Conservation (phyloP, 2,888 invertebrate genomes). For the Ferdinandea cuprea region DNA sequence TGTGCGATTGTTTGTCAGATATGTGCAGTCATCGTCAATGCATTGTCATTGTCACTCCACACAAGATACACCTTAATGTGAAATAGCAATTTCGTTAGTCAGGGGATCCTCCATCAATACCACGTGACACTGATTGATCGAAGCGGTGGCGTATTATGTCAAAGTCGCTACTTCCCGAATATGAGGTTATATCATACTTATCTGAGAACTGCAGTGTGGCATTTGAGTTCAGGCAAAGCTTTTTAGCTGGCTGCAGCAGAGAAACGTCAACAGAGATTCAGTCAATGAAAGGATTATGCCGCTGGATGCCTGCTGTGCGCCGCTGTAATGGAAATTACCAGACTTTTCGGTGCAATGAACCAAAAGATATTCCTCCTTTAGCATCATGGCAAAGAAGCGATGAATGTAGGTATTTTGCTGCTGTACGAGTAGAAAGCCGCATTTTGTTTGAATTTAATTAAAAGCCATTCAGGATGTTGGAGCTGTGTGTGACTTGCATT, state of each 20-base stretch:
- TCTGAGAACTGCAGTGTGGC: slow-evolving; percentile 31
- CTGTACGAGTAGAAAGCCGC: slow-evolving; percentile 5
- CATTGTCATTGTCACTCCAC: slow-evolving; percentile 17
- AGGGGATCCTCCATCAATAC: slow-evolving; percentile 25
- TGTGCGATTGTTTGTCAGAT: slow-evolving; percentile 41
- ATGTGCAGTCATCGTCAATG: slow-evolving; percentile 27
- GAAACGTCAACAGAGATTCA: slow-evolving; percentile 38
- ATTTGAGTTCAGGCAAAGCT: not conserved
- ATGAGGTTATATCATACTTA: slow-evolving; percentile 50
- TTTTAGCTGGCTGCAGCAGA: not conserved
- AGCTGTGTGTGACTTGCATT: not conserved
- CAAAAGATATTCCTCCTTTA: not conserved
- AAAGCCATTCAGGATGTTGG: not conserved
- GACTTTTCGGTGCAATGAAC: slow-evolving; percentile 8
- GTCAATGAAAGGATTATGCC: not conserved
- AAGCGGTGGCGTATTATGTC: slow-evolving; percentile 25
- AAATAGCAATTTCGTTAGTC: no score
- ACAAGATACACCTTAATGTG: no score
- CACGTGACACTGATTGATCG: slow-evolving; percentile 62
- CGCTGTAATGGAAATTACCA: slow-evolving; percentile 18
- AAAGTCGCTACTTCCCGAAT: slow-evolving; percentile 43
- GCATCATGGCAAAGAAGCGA: not conserved
- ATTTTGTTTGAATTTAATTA: slow-evolving; percentile 51
- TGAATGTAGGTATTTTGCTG: not conserved
- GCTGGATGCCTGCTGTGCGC: slow-evolving; percentile 1